Evolutionary conservation across 2,888 invertebrate genomes (phyloP), one percentile per base, ranked within the genome.

Genomic region (Drosophila rubida): DNA sequence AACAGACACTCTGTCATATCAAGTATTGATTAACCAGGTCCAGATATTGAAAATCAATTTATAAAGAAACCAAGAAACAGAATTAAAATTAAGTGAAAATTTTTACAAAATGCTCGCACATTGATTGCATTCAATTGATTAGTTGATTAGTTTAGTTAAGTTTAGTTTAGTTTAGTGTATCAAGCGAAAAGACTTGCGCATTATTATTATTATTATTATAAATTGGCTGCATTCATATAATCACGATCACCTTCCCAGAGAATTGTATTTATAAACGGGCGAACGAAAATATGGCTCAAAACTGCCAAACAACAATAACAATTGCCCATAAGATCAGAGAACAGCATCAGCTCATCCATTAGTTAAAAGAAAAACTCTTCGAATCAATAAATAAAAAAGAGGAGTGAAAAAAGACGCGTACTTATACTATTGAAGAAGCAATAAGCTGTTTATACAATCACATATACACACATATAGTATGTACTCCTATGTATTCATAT

Each of bases 361-460:
- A 30, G 39, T 46, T 48, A 14, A 59, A 65, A 64, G 0, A 4
- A 32, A 32, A n/a, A 32, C 44, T 53, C 74, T 67, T 57, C 37
- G 27, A 73, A 46, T 65, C 30, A 46, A 45, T 42, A 27, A 22
- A 8, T 32, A 32, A n/a, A 32, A 11, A 32, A 16, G 19, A 14
- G 39, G 39, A 44, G 60, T 35, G 16, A 9, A 9, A 9, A 9
- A 51, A 44, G 44, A 68, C 60, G 50, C 54, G 35, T 69, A 55
- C 64, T 75, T 63, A 57, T 60, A 39, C 60, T 61, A 78, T 50
- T 42, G 58, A 79, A 55, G 66, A 88, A 88, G 82, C 82, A 88
- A 83, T 88, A 82, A 59, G 87, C 75, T 78, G 79, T 75, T 81
- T 71, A 88, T 70, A 87, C 82, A 82, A 82, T 82, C 82, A 87